Conservation (phyloP, 1,140 invertebrate genomes). For the Aphis gossypii region DNA sequence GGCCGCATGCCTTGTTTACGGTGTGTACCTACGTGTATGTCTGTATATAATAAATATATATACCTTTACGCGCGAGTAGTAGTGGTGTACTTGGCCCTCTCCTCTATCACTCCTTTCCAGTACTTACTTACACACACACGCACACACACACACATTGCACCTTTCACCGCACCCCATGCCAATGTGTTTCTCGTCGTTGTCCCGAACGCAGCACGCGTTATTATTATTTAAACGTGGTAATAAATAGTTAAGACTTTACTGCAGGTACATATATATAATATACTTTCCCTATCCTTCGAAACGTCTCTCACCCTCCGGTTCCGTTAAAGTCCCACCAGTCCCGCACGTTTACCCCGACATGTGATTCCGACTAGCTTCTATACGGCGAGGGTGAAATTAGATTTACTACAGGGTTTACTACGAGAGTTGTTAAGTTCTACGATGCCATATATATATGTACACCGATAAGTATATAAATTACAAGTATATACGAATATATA, state of each 20-base stretch:
- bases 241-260: slow-evolving; percentile 42
- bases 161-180: too few relatives aligned
- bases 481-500: neutral
- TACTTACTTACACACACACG: neutral
- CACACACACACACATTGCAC: neutral
- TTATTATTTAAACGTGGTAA: slow-evolving; percentile 53
- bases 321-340: neutral
- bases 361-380: neutral
- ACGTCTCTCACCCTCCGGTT: neutral
- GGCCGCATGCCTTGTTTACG: slow-evolving; percentile 53
- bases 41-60: neutral
- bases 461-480: neutral
- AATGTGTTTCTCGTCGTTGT: neutral
- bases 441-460: too few relatives aligned
- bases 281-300: neutral
- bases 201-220: neutral
- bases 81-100: slow-evolving; percentile 21
- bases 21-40: neutral
- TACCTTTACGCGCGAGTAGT: neutral
- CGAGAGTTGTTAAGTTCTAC: neutral
- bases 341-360: neutral
- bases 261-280: too few relatives aligned
- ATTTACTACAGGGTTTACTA: slow-evolving; percentile 28
- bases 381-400: neutral
- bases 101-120: neutral